Base-by-base conservation (phyloP, 2,113 vertebrate genomes). In the Protobothrops mucrosquamatus region DNA sequence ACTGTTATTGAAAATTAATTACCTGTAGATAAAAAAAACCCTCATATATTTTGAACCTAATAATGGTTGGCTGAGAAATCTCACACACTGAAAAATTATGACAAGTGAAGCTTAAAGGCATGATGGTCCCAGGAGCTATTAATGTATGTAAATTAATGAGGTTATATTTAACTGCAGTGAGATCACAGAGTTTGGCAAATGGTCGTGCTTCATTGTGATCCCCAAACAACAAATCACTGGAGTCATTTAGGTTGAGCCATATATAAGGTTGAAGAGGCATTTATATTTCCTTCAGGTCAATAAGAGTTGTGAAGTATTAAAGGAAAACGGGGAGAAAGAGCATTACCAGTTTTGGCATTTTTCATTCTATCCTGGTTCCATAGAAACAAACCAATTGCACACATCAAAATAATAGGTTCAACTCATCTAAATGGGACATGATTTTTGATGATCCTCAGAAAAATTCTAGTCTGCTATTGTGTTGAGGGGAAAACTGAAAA, bases 221-320 rank as follows among this genome's bases (percentile, higher is more conserved):
- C 46, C 89, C 95, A 96, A 95, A 89, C 8, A 85, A 88, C 88
- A 96, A 94, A 96, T 93, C 93, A 96, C 96, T 95, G 55, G 90
- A 91, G 74, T 96, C 92, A 93, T 96, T 95, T 95, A 97, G 39
- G 43, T 81, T 92, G 87, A 95, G 39, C 88, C 91, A 94, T 15
- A 96, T 91, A 96, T 93, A 97, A 96, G 48, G 48, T 29, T 91
- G 93, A 94, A 92, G 57, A 93, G 88, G 86, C 26, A 95, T 96
- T 96, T 95, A 92, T 95, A 91, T 90, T 74, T 94, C 95, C 89
- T 90, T 3, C 92, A 89, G 69, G 90, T 94, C 91, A 96, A 95
- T 95, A 94, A 96, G 95, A 94, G 94, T 91, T 93, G 43, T 89
- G 18, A 39, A 93, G 7, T 24, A 94, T 93, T 95, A 91, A 96